Evolutionary conservation across 92 coral and sea anemone species (phyloP), one percentile per base, ranked within the genome.

Genomic region (Chrysogorgia sp.): DNA sequence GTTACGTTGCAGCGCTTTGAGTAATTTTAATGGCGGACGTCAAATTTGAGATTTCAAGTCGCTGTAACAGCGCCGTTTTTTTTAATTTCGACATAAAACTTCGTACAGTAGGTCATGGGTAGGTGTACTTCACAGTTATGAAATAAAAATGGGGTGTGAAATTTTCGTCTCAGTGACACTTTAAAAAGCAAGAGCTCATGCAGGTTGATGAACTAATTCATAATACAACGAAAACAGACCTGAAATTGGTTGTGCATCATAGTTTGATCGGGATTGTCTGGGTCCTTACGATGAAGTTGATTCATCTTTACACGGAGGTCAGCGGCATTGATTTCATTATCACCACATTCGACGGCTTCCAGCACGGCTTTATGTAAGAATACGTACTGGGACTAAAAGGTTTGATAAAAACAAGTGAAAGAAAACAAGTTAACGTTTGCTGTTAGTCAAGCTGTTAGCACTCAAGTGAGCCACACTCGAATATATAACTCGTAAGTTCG

Each of bases 291-390:
- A 70, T 69, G 58, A 12, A 88, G 67, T 34, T 67, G 33, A 23
- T 23, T 67, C 33, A 84, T 31, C 28, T 76, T 76, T 19, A 85
- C 52, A 14, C 92, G 72, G 37, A 88, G 81, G 68, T 89, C 86
- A 59, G 87, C 87, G 10, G 84, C 90, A n/a, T 81, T 77, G 20
- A 89, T 86, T 63, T 86, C 93, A 26, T 90, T 89, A 63, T 89
- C 82, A 7, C 93, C 93, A 67, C 85, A 86, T 20, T 84, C 86
- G 23, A 81, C 61, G 22, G 90, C 88, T 56, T 90, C 94, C 3
- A 90, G 88, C 2, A 90, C 66, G 34, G 94, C 90, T 63, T 88
- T 58, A 69, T 86, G 88, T 40, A 86, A 59, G 53, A 90, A 87
- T 15, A 71, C 81, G 79, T 90, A 90, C 72, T 90, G 94, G 26